These are phyloP conservation scores for Ia io DNA, from an alignment of 2,113 vertebrate genomes.

Conservation along the genomic window DNA sequence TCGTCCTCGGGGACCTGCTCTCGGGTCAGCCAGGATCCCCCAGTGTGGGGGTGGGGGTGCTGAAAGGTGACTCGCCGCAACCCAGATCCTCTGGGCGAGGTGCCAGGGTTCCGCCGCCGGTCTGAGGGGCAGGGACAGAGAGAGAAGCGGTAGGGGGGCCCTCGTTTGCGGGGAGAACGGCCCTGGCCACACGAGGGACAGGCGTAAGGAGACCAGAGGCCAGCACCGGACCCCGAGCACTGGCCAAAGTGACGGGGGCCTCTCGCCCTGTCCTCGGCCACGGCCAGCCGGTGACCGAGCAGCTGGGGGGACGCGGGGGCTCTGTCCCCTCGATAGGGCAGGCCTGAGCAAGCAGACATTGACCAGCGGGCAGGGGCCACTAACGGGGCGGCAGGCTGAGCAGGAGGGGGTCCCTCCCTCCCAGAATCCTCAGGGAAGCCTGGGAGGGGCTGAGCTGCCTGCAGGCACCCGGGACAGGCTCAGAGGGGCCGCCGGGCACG, in stretches of 20 bases:
- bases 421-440: neutral
- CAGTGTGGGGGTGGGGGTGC: neutral
- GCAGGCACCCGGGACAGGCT: neutral
- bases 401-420: accelerated
- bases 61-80: neutral
- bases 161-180: neutral
- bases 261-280: neutral
- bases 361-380: neutral
- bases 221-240: accelerated
- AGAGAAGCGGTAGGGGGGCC: accelerated
- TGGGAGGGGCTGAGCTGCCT: neutral
- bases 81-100: neutral
- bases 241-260: accelerated
- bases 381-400: accelerated
- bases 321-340: neutral
- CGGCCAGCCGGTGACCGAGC: accelerated
- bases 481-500: accelerated
- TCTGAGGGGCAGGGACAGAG: neutral
- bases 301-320: neutral
- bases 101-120: no score
- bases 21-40: neutral
- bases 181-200: no score
- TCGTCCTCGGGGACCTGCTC: neutral
- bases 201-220: no score
- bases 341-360: neutral